Conservation (phyloP, 1,140 invertebrate genomes). For the Stegodyphus mimosarum region DNA sequence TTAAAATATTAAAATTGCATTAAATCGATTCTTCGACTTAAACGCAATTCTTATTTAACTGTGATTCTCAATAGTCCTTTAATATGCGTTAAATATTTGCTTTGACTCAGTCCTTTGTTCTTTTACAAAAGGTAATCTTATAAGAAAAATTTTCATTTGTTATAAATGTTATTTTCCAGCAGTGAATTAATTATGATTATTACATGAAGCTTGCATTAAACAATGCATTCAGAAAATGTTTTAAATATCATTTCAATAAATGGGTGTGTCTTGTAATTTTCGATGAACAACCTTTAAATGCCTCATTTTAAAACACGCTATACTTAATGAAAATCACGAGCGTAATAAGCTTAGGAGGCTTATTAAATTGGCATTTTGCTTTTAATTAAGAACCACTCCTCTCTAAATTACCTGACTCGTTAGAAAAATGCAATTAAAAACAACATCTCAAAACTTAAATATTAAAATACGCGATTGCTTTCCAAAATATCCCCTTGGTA, state of each 20-base stretch:
- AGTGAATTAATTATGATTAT: background rate
- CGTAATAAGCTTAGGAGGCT: too few relatives aligned
- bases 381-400: conserved; percentile 42
- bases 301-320: background rate
- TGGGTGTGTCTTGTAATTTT: background rate
- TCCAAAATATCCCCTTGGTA: conserved; percentile 20
- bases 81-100: too few relatives aligned
- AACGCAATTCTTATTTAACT: too few relatives aligned
- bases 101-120: too few relatives aligned
- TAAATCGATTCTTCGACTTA: too few relatives aligned
- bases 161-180: too few relatives aligned
- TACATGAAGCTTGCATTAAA: background rate
- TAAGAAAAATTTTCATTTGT: too few relatives aligned
- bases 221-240: background rate
- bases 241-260: background rate
- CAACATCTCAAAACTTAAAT: conserved; percentile 31
- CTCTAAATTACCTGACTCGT: background rate
- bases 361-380: conserved; percentile 11
- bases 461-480: conserved; percentile 44
- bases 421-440: conserved; percentile 48
- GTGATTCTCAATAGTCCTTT: too few relatives aligned
- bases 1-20: too few relatives aligned
- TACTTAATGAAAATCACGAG: background rate
- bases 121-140: too few relatives aligned
- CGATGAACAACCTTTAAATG: background rate